Base-by-base conservation (phyloP, 2,113 vertebrate genomes). In the Callocephalon fimbriatum region DNA sequence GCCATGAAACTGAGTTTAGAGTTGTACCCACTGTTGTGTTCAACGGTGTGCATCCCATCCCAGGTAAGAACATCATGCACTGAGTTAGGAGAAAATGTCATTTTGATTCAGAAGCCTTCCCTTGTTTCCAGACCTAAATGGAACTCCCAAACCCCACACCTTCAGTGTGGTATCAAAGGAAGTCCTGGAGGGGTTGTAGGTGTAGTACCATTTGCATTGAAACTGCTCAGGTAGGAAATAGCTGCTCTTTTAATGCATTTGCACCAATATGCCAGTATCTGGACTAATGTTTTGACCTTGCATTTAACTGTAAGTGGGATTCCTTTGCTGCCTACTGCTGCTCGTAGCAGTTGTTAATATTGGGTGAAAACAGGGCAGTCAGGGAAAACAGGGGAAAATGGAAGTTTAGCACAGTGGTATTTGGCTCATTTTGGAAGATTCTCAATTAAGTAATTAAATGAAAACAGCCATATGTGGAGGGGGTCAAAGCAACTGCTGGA, bases 141-240 rank as follows among this genome's bases (percentile, higher is more conserved):
- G 16, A 70, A 4, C 9, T 31, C 35, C 27, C 50, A 7, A 7
- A 31, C 6, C 29, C 31, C 6, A 1, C 35, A 10, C 19, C 58
- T 26, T 21, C 1, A 0, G 1, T 4, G 13, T 9, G 3, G 15
- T 5, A 6, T 3, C 4, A 27, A 12, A 31, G 26, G 44, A 22
- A 8, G 40, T n/a, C 48, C 17, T 6, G 3, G 23, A 17, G 32
- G 37, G 13, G 6, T 9, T 26, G 14, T 6, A 4, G 54, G 29
- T 20, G 12, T n/a, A 12, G 23, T 14, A 2, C 48, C 6, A 15
- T 38, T 65, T 7, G 6, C 17, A 1, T 14, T 42, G 35, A 25
- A 7, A 3, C 19, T 20, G 11, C 35, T 9, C 2, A 59, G 16
- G 16, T 21, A 3, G 2, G 22, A 9, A 62, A 5, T 6, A 6